Evolutionary conservation across 2,113 vertebrate species (phyloP).

Genomic region (Cricetomys ansorgei): DNA sequence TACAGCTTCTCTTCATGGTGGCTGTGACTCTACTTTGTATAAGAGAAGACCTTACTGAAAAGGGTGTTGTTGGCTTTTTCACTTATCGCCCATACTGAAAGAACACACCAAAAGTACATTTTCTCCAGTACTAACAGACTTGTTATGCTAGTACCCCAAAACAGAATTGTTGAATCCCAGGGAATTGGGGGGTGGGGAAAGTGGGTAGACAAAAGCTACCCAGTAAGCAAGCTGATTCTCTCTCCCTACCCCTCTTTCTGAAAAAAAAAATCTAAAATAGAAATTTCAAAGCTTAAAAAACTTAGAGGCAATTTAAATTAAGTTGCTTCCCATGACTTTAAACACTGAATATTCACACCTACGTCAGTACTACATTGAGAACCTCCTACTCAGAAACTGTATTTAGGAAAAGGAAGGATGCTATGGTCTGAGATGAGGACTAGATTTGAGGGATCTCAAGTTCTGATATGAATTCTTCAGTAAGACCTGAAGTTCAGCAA

Average conservation of each 20-base stretch:
- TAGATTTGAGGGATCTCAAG: conserved; percentile 69
- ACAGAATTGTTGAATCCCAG: conserved; percentile 50
- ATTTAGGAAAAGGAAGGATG: conserved; percentile 79
- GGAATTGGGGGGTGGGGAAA: background rate
- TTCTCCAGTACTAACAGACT: conserved; percentile 62
- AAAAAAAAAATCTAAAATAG: conserved; percentile 75
- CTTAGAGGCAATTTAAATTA: conserved; percentile 81
- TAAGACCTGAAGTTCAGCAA: conserved; percentile 52
- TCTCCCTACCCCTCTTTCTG: conserved; percentile 51
- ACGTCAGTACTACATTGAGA: conserved; percentile 83
- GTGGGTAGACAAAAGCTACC: conserved; percentile 51
- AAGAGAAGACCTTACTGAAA: conserved; percentile 64
- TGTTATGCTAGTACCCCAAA: conserved; percentile 58
- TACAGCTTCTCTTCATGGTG: conserved; percentile 66
- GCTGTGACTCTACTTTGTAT: conserved; percentile 58
- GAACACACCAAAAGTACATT: conserved; percentile 50
- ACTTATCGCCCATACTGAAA: conserved; percentile 63
- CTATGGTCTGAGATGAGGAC: conserved; percentile 76
- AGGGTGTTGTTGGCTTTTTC: background rate
- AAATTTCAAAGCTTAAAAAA: conserved; percentile 80
- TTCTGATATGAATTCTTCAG: conserved; percentile 67
- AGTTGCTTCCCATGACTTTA: conserved; percentile 83
- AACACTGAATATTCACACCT: conserved; percentile 83
- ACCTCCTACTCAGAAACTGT: conserved; percentile 80
- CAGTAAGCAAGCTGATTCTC: conserved; percentile 73